Evolutionary conservation across 2,888 invertebrate genomes (phyloP), one percentile per base, ranked within the genome.

Genomic region (Drosophila parthenogenetica): DNA sequence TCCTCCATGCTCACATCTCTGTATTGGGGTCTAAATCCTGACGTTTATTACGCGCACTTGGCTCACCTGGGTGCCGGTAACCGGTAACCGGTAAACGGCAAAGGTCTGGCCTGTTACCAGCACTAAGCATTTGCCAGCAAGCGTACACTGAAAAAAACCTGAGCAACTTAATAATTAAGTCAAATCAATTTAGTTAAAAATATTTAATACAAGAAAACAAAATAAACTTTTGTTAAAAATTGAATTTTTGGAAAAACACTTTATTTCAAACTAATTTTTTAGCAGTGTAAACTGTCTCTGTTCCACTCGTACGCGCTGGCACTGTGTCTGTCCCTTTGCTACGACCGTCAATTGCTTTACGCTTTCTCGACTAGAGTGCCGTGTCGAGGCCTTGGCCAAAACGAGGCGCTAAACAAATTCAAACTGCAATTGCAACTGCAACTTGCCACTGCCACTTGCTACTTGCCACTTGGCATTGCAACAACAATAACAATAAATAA

Each of bases 41-140:
- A 68, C 84, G 75, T 82, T 82, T 82, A 82, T 82, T 87, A 73
- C 87, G 81, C 81, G 77, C 78, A 77, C 70, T 75, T 87, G 81
- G 78, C 69, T 64, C 70, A 62, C 54, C 48, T 49, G 50, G 68
- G 45, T 50, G 53, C 64, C 53, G 53, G 48, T 54, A 57, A 40
- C 59, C 54, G n/a, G n/a, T n/a, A n/a, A n/a, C 22, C 22, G 67
- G 51, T 54, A 53, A 57, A 46, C 46, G 64, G 13, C 10, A 59
- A 58, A 46, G 29, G 53, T 17, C 29, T 54, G 16, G 39, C 43
- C 43, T 25, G 25, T 13, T 17, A 43, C 29, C 43, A 35, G 55
- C 17, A 35, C 16, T 48, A 29, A 11, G 7, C 42, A 29, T 11
- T 2, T 42, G 19, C 19, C 51, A 37, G 50, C 19, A 10, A 16